Base-by-base conservation (phyloP, 2,797 vertebrate genomes). In the Pipistrellus pipistrellus region DNA sequence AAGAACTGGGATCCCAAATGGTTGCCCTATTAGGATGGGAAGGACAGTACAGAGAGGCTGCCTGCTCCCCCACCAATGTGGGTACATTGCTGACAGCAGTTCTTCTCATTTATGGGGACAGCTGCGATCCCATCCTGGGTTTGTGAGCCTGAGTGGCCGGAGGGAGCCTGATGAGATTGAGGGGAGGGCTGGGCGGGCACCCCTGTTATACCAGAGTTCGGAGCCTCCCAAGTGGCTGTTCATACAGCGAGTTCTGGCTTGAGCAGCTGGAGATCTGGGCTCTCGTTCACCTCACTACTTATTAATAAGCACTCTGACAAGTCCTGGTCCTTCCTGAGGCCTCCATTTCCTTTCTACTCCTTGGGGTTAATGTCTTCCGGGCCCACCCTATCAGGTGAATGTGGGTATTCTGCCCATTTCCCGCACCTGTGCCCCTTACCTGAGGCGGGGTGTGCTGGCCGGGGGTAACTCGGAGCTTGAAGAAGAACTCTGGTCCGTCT, bases 401-500 rank as follows among this genome's bases (percentile, higher is more conserved):
- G 32, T 72, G 64, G 82, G 38, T 1, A 23, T 6, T 53, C 81
- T 78, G 68, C 44, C 86, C 27, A 7, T 25, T n/a, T 32, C 71
- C 69, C 88, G 25, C 3, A 14, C 35, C 32, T 3, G 9, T 1
- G 20, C 30, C 64, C 38, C 14, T 94, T 95, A 97, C 97, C 97
- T 97, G 94, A 80, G 85, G 62, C 12, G n/a, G 46, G 27, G 55
- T 57, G 75, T 53, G 59, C 64, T 30, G 32, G 30, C 51, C 1
- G 41, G 77, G 27, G 32, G 25, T 6, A 17, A 14, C 75, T 44
- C 4, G 0, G 96, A 51, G 76, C 41, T 71, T 10, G 59, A 35
- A 10, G 59, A 35, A 10, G 96, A 96, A n/a, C 35, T 85, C 75
- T 84, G 81, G 27, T 97, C 97, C 0, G 94, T 83, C 59, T 96